Percentiles rank a stretch among this genome's conserved stretches.
phyloP scores from a whole-genome alignment of 2,888 invertebrate species.

The Drosophila mettleri region DNA sequence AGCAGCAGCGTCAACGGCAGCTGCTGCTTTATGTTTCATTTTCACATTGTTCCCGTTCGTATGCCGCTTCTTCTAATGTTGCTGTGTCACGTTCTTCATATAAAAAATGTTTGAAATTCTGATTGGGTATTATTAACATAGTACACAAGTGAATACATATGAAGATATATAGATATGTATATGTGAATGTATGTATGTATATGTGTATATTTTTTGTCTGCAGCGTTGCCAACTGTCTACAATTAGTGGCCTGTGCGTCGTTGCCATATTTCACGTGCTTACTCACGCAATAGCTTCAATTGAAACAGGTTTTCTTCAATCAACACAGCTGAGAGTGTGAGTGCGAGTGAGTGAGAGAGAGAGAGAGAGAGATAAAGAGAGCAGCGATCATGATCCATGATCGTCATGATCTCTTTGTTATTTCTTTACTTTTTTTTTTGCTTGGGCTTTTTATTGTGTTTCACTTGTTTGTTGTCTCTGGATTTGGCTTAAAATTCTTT shows the following conservation, averaged over 20 bases:
- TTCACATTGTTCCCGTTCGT: constrained; percentile 56
- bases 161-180: too few relatives aligned
- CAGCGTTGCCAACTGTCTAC: constrained; percentile 59
- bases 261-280: constrained; percentile 76
- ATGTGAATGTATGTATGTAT: too few relatives aligned
- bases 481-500: constrained; percentile 51
- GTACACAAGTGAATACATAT: neutral
- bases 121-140: constrained; percentile 51
- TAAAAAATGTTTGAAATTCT: constrained; percentile 76
- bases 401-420: constrained; percentile 50
- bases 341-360: too few relatives aligned
- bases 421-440: neutral
- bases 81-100: constrained; percentile 70
- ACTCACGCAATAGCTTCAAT: constrained; percentile 70
- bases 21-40: constrained; percentile 70
- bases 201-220: constrained; percentile 11
- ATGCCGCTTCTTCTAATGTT: constrained; percentile 50
- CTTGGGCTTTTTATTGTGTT: constrained; percentile 30
- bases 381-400: constrained; percentile 66
- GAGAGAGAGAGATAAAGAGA: constrained; percentile 5
- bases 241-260: constrained; percentile 57
- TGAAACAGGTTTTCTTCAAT: constrained; percentile 68
- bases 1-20: constrained; percentile 36
- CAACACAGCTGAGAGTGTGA: constrained; percentile 6
- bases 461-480: constrained; percentile 46